phyloP scores from a whole-genome alignment of 2,113 vertebrate genomes.

The Burhinus bistriatus region DNA sequence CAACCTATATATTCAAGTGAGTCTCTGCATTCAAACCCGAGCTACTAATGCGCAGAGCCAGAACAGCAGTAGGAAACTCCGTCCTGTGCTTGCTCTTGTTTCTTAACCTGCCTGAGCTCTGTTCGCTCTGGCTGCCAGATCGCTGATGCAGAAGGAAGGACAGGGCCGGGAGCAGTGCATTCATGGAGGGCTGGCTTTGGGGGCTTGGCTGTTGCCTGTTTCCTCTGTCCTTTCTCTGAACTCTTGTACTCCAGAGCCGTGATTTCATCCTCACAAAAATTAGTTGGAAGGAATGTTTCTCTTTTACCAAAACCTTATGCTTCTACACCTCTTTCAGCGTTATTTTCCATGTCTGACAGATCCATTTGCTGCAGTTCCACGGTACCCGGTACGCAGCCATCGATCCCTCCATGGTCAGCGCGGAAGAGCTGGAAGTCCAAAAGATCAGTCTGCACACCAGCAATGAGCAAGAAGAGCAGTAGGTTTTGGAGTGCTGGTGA shows the following conservation, averaged over 20 bases:
- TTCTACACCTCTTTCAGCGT: background rate
- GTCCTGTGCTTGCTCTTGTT: background rate
- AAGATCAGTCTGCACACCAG: constrained; percentile 71
- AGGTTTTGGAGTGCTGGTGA: background rate
- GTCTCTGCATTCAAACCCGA: background rate
- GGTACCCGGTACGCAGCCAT: constrained; percentile 93
- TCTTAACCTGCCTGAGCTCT: background rate
- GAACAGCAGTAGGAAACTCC: background rate
- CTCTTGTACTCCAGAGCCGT: background rate
- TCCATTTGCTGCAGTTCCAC: constrained; percentile 93
- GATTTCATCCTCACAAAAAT: background rate
- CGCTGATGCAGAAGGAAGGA: background rate
- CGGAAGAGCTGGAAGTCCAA: constrained; percentile 91
- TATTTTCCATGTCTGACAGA: constrained; percentile 65
- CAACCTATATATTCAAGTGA: constrained; percentile 94
- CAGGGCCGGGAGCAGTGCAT: background rate
- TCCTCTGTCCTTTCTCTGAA: background rate
- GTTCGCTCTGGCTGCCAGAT: background rate
- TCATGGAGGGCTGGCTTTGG: background rate
- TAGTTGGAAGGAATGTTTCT: background rate
- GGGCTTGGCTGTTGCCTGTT: background rate
- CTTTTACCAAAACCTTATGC: background rate
- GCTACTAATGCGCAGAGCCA: accelerated
- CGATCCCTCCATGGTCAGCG: constrained; percentile 89
- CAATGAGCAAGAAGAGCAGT: constrained; percentile 75